phyloP scores from a whole-genome alignment of 2,113 vertebrate genomes.

The Megaceryle maxima region DNA sequence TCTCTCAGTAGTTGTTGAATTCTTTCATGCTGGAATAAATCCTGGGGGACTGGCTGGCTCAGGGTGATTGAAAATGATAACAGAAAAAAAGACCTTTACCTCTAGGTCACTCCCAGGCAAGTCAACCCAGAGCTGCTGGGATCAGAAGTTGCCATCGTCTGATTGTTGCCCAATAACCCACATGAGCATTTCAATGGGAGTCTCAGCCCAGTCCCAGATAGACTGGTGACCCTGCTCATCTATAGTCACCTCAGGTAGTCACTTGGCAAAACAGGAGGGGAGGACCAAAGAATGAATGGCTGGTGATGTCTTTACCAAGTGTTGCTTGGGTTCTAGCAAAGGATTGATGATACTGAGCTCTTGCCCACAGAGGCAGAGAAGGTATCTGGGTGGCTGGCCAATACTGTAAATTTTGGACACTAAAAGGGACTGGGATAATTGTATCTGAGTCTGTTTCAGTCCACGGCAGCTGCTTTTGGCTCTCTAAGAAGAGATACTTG shows the following conservation, averaged over 20 bases:
- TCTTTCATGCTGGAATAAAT: conserved; percentile 57
- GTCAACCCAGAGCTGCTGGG: not conserved
- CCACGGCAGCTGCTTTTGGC: not conserved
- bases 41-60: conserved; percentile 16
- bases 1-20: conserved; percentile 32
- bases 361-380: not conserved
- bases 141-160: not conserved
- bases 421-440: not conserved
- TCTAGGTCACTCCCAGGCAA: not conserved
- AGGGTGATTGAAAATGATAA: not conserved
- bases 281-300: accelerated
- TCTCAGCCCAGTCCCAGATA: not conserved
- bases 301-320: not conserved
- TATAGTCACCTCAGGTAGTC: not conserved
- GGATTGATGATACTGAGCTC: not conserved
- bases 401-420: not conserved
- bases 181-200: not conserved
- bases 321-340: not conserved
- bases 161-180: not conserved
- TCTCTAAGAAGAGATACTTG: not conserved
- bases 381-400: not conserved
- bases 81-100: conserved; percentile 14
- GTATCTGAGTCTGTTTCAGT: not conserved
- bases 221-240: not conserved
- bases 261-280: not conserved